These are phyloP conservation scores for Xylocopa sonorina DNA, from an alignment of 1,140 invertebrate species.

Conservation along the genomic window DNA sequence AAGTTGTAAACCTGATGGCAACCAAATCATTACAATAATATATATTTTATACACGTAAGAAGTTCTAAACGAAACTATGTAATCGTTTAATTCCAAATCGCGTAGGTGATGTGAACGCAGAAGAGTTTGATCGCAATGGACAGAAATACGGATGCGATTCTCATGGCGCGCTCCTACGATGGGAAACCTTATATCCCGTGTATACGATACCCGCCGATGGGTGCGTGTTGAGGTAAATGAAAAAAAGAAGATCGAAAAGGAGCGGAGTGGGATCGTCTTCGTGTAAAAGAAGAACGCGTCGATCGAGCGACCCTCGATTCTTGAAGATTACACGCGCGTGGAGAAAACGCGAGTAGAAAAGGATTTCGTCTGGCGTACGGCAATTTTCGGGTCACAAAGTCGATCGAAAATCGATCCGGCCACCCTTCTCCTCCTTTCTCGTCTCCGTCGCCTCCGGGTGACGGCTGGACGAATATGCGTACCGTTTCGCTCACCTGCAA, in stretches of 20 bases:
- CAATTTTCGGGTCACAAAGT: not conserved
- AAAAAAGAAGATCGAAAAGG: constrained; percentile 14
- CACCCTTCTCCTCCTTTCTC: too few species aligned
- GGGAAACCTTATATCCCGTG: constrained; percentile 42
- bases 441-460: too few species aligned
- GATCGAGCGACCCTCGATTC: not conserved
- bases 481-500: not conserved
- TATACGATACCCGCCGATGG: constrained; percentile 24
- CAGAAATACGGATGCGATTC: not conserved
- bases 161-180: constrained; percentile 8
- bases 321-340: constrained; percentile 1
- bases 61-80: too few species aligned
- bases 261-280: constrained; percentile 28
- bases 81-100: too few species aligned
- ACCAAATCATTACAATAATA: too few species aligned
- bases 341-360: not conserved
- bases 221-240: constrained; percentile 19
- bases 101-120: not conserved
- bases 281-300: constrained; percentile 11
- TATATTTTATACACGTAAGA: too few species aligned
- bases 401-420: not conserved
- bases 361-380: not conserved
- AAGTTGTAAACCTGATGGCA: too few species aligned
- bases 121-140: too few species aligned
- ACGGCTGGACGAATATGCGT: not conserved